Evolutionary conservation across 2,797 vertebrate species (phyloP), one percentile per base, ranked within the genome.

Genomic region (Botia kubotai): DNA sequence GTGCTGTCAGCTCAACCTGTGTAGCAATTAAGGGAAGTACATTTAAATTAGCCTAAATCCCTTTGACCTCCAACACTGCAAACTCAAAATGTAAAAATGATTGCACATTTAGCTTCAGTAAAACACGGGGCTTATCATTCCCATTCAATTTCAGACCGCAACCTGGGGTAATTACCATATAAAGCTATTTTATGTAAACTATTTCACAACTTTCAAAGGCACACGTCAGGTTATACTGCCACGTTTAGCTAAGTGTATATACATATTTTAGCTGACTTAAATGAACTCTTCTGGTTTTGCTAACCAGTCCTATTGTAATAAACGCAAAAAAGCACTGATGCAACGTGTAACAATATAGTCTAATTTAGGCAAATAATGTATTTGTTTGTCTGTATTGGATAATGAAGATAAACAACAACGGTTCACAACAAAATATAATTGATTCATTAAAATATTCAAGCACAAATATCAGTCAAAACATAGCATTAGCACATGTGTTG

Each of bases 401-500:
- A 66, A 13, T 13, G 11, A 62, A 62, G 6, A 21, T 11, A 21
- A 53, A 57, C 3, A 52, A 66, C 19, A 55, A 55, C 19, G 62
- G 11, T 66, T 1, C 12, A 60, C 55, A 17, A 26, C 36, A 2
- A 39, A 26, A n/a, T 68, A n/a, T 8, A 26, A 33, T 7, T n/a
- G 14, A 21, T 57, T 3, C 1, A 17, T n/a, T 26, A 4, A 39
- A 2, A 39, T 8, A 46, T 67, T 12, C 4, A 16, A 1, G 60
- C 5, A 19, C 4, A 33, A 50, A 60, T 33, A 69, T 48, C 21
- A 48, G 39, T 26, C 52, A 70, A 69, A 60, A 77, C 62, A 55
- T 65, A 53, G 8, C 23, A 48, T 50, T 78, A 71, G 76, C 67
- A 78, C 55, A 26, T 33, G 52, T 63, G 67, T 67, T 66, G 21